Base-by-base conservation (phyloP, 2,797 vertebrate species). In the Orientallactaga sibirica region DNA sequence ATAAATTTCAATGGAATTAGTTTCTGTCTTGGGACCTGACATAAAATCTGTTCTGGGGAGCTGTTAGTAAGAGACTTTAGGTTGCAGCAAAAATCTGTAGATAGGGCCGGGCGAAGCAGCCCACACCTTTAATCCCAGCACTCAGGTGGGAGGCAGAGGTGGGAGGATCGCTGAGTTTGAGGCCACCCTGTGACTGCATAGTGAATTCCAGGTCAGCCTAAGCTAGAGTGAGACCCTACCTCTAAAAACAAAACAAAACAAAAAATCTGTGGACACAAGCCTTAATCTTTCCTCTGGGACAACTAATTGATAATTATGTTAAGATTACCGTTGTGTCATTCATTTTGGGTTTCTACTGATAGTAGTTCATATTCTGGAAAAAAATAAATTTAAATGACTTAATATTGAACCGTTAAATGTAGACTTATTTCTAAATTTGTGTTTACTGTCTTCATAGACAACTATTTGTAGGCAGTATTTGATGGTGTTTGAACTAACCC, bases 291-390 rank as follows among this genome's bases (percentile, higher is more conserved):
- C 29, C 33, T 15, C n/a, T 68, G 25, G n/a, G 66, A 93, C 33
- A 86, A 76, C n/a, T 68, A 74, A 25, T 55, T 68, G 77, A 29
- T 55, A 19, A 79, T 86, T 79, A 29, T 83, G 22, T 41, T 71
- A 95, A 71, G 37, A 33, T 58, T 66, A 9, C n/a, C n/a, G 41
- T 2, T 67, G 14, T 82, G 33, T 70, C 78, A 55, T 29, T 68
- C 25, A 3, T 58, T 70, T 70, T 18, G 58, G 52, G 14, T 86
- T 29, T 74, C 16, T 81, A 27, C 74, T 86, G 68, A 79, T 52
- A 33, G 29, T 80, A 90, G 76, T 93, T 95, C 58, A 70, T 74
- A 71, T 74, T 93, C 71, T 95, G 41, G 67, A 90, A 95, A 95
- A 58, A 48, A 94, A 55, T 93, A 76, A 68, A 85, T 61, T 74